Base-by-base conservation (phyloP, 2,797 vertebrate genomes). In the Phaenicophaeus curvirostris region DNA sequence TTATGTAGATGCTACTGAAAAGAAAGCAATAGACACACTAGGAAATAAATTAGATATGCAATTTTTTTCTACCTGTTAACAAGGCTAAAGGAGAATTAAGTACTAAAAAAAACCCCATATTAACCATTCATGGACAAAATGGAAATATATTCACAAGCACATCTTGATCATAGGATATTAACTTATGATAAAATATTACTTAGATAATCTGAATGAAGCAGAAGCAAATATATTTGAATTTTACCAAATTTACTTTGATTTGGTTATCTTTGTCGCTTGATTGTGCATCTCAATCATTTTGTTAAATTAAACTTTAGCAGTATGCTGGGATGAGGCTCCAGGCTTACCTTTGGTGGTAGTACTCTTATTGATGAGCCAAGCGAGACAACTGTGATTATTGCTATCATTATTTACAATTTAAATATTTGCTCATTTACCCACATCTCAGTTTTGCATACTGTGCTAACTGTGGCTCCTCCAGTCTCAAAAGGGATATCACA, bases 91-190 rank as follows among this genome's bases (percentile, higher is more conserved):
- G 20, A 53, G 15, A 75, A 90, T 37, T 54, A 68, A 58, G 19
- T n/a, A 42, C 0, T 1, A 30, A 39, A 85, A 44, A 62, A 55
- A 20, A 2, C 0, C 17, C 9, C 25, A 4, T 13, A 5, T 39
- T 54, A 73, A 86, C 39, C 3, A 14, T 27, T 35, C 17, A n/a
- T 68, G 24, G 30, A 24, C 42, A 81, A 74, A 77, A 79, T 24
- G 5, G 28, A 19, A 82, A 62, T 5, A 51, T 74, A 63, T 51
- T 86, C 4, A 20, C 30, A 21, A n/a, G 6, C 25, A 62, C 15
- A 23, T 37, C 50, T 83, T 8, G 1, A 33, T 51, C 31, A 30
- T 3, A 65, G 19, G 46, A 62, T 76, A 53, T 55, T 57, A 31
- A 31, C 44, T 57, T 57, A 31, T 8, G 73, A 30, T 51, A 61